Conservation (phyloP, 2,113 vertebrate genomes). For the Rostratula benghalensis region DNA sequence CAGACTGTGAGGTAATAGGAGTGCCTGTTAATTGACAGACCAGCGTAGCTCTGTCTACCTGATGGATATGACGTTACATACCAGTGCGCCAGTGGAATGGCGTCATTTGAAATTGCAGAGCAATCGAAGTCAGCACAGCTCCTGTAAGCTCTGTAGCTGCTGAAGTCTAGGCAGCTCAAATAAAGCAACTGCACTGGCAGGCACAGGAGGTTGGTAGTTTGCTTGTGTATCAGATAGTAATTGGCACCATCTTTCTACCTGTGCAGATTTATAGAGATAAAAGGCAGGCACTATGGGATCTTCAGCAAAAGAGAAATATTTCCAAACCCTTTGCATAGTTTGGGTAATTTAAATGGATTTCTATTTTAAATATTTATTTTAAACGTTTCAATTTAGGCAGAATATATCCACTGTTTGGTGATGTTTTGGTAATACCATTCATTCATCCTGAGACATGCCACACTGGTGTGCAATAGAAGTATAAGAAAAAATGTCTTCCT, state of each 20-base stretch:
- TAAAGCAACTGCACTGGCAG: background rate
- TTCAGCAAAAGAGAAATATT: background rate
- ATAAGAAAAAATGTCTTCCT: background rate
- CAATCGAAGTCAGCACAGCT: background rate
- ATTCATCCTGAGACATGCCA: background rate
- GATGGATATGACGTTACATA: background rate
- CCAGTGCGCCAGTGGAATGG: background rate
- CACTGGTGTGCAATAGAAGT: background rate
- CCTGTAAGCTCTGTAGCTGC: background rate
- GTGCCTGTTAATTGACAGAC: constrained; percentile 45
- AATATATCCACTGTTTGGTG: background rate
- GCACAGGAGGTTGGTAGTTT: background rate
- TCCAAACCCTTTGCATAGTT: background rate
- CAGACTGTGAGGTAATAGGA: constrained; percentile 71
- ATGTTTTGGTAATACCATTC: background rate
- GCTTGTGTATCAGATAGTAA: background rate
- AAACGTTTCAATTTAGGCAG: background rate
- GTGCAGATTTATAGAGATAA: background rate
- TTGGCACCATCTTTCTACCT: background rate
- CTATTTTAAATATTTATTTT: background rate
- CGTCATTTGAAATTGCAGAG: background rate
- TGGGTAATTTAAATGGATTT: background rate
- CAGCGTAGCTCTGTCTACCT: constrained; percentile 50
- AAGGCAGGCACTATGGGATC: background rate
- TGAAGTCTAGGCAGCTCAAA: background rate